A percentile compares a stretch with the other conserved stretches of the same genome.
These are phyloP conservation scores for Yponomeuta sedellus DNA, from an alignment of 2,888 invertebrate species.

Conservation along the genomic window DNA sequence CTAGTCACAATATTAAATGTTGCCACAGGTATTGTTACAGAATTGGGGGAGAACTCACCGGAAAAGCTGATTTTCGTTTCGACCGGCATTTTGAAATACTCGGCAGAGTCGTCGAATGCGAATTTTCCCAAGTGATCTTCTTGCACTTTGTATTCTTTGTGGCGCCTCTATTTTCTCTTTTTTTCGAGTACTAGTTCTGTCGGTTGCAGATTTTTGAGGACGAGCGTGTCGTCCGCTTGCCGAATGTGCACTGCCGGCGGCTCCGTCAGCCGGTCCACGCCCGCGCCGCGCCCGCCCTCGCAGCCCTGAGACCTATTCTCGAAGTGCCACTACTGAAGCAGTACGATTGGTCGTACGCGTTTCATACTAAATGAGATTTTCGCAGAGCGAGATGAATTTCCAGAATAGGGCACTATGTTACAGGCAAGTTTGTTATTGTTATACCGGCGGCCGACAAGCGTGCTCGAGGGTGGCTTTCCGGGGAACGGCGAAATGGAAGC, in stretches of 20 bases:
- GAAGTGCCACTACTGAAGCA: slow-evolving; percentile 25
- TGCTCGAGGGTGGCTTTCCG: slow-evolving; percentile 21
- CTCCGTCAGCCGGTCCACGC: slow-evolving; percentile 28
- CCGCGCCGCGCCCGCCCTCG: slow-evolving; percentile 41
- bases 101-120: slow-evolving; percentile 17
- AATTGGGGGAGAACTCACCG: slow-evolving; percentile 45
- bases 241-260: slow-evolving; percentile 55
- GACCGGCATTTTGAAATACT: slow-evolving; percentile 54
- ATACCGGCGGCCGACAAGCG: slow-evolving; percentile 29
- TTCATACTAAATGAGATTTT: not conserved
- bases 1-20: not conserved
- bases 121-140: not conserved
- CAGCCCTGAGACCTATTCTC: slow-evolving; percentile 28
- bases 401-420: not conserved
- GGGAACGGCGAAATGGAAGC: not conserved
- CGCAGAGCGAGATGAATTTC: not conserved
- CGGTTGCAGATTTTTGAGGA: slow-evolving; percentile 31
- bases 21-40: not conserved
- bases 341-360: not conserved
- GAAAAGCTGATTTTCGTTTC: slow-evolving; percentile 72
- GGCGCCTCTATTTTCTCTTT: not conserved
- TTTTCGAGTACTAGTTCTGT: not conserved
- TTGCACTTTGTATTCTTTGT: not conserved
- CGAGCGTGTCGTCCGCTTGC: slow-evolving; percentile 53
- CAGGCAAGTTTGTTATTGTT: slow-evolving; percentile 36